Evolutionary conservation across 2,113 vertebrate species (phyloP).

Genomic region (Macquaria australasica): DNA sequence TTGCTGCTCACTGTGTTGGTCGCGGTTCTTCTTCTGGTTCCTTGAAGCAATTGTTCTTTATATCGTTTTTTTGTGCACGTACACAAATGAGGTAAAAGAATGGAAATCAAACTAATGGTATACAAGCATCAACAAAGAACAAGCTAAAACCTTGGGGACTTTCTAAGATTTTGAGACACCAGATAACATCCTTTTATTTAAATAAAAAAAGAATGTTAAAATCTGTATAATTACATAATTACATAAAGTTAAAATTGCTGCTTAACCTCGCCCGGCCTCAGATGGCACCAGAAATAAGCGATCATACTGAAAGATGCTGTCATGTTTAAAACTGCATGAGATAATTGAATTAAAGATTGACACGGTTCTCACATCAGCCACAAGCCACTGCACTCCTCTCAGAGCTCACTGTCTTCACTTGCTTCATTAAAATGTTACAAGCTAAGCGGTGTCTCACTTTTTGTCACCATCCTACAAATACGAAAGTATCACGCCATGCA

Average conservation of each 20-base stretch:
- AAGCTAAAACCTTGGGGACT: background rate
- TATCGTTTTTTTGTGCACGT: background rate
- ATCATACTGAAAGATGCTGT: conserved; percentile 5
- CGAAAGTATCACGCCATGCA: background rate
- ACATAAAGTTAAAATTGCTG: too few relatives aligned
- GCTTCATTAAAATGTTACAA: conserved; percentile 54
- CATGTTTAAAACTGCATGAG: conserved; percentile 21
- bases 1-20: background rate
- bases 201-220: background rate
- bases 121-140: background rate
- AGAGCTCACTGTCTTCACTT: background rate
- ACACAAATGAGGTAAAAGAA: background rate
- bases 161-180: background rate
- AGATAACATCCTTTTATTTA: background rate
- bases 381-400: conserved; percentile 15
- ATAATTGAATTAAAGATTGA: conserved; percentile 53
- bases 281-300: background rate
- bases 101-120: background rate
- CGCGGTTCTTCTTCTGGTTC: background rate
- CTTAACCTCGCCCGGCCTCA: background rate
- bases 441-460: background rate
- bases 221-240: too few relatives aligned
- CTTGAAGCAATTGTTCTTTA: background rate
- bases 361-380: conserved; percentile 17
- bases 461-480: conserved; percentile 8